Evolutionary conservation across 2,888 invertebrate genomes (phyloP).

Genomic region (Nebria salina): DNA sequence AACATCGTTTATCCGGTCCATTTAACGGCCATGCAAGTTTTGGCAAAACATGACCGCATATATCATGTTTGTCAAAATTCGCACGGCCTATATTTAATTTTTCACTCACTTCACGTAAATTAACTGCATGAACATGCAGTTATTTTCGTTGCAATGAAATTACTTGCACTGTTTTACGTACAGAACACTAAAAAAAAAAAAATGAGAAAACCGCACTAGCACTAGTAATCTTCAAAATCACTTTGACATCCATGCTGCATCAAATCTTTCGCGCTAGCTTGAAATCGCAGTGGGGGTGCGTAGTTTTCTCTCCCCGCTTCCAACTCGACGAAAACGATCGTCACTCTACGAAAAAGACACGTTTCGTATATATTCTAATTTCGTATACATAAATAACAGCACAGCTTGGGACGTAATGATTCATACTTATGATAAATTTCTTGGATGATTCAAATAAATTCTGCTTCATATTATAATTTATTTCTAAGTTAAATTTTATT

Average conservation of each 20-base stretch:
- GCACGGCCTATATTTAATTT: slow-evolving; percentile 29
- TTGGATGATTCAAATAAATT: background rate
- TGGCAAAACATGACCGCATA: slow-evolving; percentile 32
- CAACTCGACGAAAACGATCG: slow-evolving; percentile 16
- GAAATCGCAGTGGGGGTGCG: slow-evolving; percentile 34
- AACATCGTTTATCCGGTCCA: slow-evolving; percentile 46
- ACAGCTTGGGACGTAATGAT: background rate
- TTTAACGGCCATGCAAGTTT: slow-evolving; percentile 43
- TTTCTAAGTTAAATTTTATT: background rate
- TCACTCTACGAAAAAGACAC: slow-evolving; percentile 36
- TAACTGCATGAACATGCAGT: slow-evolving; percentile 3
- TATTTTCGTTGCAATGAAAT: slow-evolving; percentile 12
- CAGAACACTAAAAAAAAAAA: background rate
- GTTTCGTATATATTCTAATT: slow-evolving; percentile 18
- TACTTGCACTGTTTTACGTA: background rate
- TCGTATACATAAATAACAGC: slow-evolving; percentile 11
- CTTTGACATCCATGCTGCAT: slow-evolving; percentile 32
- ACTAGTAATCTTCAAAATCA: slow-evolving; percentile 34
- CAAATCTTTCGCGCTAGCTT: slow-evolving; percentile 14
- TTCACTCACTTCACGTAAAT: slow-evolving; percentile 4
- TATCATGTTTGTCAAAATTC: slow-evolving; percentile 33
- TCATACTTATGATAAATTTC: slow-evolving; percentile 8
- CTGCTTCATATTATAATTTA: background rate
- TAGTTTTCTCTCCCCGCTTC: slow-evolving; percentile 27
- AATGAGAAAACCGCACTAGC: slow-evolving; percentile 5